phyloP scores from a whole-genome alignment of 2,888 invertebrate species.

The Synergus japonicus region DNA sequence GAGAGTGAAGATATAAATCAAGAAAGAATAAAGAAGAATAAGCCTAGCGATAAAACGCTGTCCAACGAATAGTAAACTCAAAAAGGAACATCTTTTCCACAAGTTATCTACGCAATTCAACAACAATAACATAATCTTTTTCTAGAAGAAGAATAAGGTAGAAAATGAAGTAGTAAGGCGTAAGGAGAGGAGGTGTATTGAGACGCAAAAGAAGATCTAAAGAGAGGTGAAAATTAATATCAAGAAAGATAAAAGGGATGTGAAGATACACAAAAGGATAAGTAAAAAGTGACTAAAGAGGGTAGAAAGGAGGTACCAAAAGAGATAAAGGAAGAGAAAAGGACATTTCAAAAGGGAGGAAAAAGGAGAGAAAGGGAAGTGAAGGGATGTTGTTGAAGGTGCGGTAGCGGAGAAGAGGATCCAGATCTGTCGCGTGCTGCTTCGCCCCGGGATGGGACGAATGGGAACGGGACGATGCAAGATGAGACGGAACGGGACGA shows the following conservation, averaged over 20 bases:
- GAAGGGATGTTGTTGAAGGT: conserved; percentile 56
- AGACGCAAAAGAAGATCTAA: background rate
- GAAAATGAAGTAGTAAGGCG: background rate
- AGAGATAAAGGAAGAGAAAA: background rate
- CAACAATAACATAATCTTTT: too few species aligned
- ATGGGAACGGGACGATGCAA: conserved; percentile 61
- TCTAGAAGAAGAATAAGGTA: background rate
- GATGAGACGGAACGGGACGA: conserved; percentile 60
- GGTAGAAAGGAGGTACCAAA: background rate
- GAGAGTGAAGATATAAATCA: background rate
- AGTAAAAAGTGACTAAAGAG: background rate
- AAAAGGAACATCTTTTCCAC: too few species aligned
- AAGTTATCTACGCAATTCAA: too few species aligned
- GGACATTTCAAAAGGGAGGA: background rate
- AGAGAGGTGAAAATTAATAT: background rate
- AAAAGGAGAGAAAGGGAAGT: conserved; percentile 35
- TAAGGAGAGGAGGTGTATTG: background rate
- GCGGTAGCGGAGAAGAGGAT: conserved; percentile 57
- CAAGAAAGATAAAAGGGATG: background rate
- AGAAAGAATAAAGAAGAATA: background rate
- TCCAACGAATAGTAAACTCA: background rate
- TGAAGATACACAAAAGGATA: background rate
- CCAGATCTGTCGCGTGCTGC: conserved; percentile 70
- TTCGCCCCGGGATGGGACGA: conserved; percentile 63
- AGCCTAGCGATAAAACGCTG: background rate